phyloP scores from a whole-genome alignment of 2,888 invertebrate genomes.

The Melieria crassipennis region DNA sequence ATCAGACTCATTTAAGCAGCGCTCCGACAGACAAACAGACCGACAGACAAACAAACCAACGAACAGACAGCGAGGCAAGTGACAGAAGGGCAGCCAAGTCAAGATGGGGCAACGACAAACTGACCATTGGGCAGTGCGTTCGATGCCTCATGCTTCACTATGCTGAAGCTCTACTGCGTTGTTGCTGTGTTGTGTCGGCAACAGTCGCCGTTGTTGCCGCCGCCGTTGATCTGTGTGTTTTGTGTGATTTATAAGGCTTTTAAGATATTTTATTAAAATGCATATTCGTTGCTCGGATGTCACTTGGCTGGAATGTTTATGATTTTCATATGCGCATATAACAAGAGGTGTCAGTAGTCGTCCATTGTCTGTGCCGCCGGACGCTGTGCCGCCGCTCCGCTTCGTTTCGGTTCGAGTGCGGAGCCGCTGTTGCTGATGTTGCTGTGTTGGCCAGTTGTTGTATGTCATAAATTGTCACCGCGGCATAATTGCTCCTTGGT shows the following conservation, averaged over 20 bases:
- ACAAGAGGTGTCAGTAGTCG: slow-evolving; percentile 44
- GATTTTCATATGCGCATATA: slow-evolving; percentile 65
- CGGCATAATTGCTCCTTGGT: slow-evolving; percentile 47
- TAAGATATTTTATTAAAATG: slow-evolving; percentile 67
- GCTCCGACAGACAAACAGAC: no score
- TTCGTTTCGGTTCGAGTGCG: neutral
- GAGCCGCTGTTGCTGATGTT: neutral
- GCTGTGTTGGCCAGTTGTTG: slow-evolving; percentile 30
- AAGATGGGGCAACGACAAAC: no score
- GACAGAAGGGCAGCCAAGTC: no score
- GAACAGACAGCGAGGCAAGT: no score
- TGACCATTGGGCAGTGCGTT: no score
- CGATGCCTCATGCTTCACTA: no score
- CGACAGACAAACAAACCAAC: no score
- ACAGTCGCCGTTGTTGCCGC: slow-evolving; percentile 22
- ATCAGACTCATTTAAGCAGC: no score
- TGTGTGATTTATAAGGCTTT: slow-evolving; percentile 66
- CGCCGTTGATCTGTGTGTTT: slow-evolving; percentile 20
- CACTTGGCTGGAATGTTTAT: slow-evolving; percentile 64
- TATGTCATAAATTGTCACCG: slow-evolving; percentile 49
- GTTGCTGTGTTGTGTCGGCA: neutral
- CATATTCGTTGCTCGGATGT: slow-evolving; percentile 67
- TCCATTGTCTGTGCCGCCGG: slow-evolving; percentile 29
- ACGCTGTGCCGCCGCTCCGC: slow-evolving; percentile 18
- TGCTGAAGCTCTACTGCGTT: no score